Percentiles rank a stretch among this genome's conserved stretches.
Conservation (phyloP, 2,113 vertebrate species). For the Aspiorhynchus laticeps region DNA sequence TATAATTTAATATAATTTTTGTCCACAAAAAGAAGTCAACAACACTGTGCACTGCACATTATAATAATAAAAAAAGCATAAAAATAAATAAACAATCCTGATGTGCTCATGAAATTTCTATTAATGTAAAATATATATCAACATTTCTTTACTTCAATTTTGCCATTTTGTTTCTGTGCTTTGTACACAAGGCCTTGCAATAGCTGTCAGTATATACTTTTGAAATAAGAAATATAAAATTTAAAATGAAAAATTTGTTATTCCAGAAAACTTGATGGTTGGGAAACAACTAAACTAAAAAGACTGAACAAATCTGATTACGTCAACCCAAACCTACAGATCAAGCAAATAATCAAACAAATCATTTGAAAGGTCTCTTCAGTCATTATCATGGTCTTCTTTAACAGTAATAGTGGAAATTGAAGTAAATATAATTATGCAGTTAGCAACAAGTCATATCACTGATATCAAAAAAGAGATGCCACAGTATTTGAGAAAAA, state of each 20-base stretch:
- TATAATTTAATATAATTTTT: neutral
- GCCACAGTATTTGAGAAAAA: neutral
- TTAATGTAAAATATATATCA: neutral
- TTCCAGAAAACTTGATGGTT: neutral
- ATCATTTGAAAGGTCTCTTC: neutral
- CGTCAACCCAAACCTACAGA: neutral
- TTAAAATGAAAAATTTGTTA: neutral
- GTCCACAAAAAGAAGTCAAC: neutral
- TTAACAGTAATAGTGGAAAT: neutral
- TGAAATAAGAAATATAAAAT: neutral
- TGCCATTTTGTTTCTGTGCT: neutral
- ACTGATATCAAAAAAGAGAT: conserved; percentile 45
- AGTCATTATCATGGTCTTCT: neutral
- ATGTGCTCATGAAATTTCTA: neutral
- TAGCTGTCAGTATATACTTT: neutral
- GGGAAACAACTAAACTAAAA: neutral
- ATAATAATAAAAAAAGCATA: neutral
- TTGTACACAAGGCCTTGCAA: neutral
- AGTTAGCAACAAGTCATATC: neutral
- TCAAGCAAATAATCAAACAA: neutral
- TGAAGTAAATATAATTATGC: neutral
- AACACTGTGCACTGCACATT: neutral
- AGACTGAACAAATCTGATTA: neutral
- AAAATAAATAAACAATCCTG: neutral
- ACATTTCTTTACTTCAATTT: neutral